These are phyloP conservation scores for Cydia fagiglandana DNA, from an alignment of 1,140 invertebrate species.

Conservation along the genomic window DNA sequence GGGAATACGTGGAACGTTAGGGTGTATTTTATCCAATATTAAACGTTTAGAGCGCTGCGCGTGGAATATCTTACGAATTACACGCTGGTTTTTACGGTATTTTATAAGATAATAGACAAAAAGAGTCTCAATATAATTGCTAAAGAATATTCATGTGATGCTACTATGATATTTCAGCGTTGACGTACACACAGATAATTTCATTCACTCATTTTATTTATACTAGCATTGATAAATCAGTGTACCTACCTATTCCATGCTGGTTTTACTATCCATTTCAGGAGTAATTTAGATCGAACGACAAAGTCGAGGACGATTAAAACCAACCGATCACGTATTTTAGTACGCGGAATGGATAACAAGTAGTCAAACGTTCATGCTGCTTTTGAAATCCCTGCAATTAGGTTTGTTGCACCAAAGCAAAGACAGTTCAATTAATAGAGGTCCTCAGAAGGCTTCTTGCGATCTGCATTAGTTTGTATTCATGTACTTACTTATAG, in stretches of 20 bases:
- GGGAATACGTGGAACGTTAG: slow-evolving; percentile 69
- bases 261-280: not conserved
- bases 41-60: slow-evolving; percentile 71
- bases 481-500: not conserved
- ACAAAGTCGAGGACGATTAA: slow-evolving; percentile 1
- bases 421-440: slow-evolving; percentile 14
- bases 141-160: not conserved
- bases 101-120: slow-evolving; percentile 64
- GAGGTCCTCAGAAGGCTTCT: not conserved
- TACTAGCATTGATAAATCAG: not conserved
- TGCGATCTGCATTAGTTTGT: slow-evolving; percentile 11
- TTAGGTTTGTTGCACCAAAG: slow-evolving; percentile 4
- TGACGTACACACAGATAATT: no score
- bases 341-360: slow-evolving; percentile 1
- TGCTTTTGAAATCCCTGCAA: slow-evolving; percentile 8
- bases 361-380: slow-evolving; percentile 10
- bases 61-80: slow-evolving; percentile 73
- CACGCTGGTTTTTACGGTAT: slow-evolving; percentile 67
- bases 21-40: slow-evolving; percentile 78
- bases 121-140: slow-evolving; percentile 39
- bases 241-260: not conserved
- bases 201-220: not conserved
- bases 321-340: slow-evolving; percentile 12
- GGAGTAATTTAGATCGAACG: not conserved
- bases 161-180: no score